These are phyloP conservation scores for Rhinopomastus cyanomelas DNA, from an alignment of 2,113 vertebrate species.

Conservation along the genomic window DNA sequence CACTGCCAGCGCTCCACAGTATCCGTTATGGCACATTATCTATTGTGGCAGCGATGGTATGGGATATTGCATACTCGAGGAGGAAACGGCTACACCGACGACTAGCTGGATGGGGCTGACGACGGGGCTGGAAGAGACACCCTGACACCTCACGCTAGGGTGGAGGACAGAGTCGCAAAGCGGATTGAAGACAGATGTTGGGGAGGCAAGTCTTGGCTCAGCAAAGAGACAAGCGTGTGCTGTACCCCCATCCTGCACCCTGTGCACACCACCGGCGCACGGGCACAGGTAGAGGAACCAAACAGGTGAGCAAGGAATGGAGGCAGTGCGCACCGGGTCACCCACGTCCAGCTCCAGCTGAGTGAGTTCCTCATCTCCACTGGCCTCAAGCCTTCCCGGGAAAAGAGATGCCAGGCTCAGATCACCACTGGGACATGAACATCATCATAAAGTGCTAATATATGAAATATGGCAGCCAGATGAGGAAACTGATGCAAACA, in stretches of 20 bases:
- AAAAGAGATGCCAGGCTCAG: rapidly evolving
- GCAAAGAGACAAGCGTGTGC: not conserved
- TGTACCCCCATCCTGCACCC: not conserved
- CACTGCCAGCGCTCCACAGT: conserved; percentile 63
- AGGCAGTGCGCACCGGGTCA: rapidly evolving
- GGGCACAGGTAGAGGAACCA: not conserved
- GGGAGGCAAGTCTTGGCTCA: not conserved
- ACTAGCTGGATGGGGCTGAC: conserved; percentile 4
- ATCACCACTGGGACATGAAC: not conserved
- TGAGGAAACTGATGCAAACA: not conserved
- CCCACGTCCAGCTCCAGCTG: rapidly evolving
- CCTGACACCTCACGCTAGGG: rapidly evolving
- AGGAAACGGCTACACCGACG: conserved; percentile 54
- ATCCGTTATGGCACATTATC: conserved; percentile 65
- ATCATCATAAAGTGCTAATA: conserved; percentile 55
- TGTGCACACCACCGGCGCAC: rapidly evolving
- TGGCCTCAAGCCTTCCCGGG: rapidly evolving
- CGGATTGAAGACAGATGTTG: not conserved
- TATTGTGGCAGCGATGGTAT: conserved; percentile 69
- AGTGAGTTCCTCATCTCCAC: rapidly evolving
- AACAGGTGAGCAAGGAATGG: rapidly evolving
- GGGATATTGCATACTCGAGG: conserved; percentile 72
- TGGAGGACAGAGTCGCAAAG: not conserved
- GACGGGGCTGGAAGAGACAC: not conserved
- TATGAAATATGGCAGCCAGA: not conserved